Evolutionary conservation across 2,797 vertebrate species (phyloP), one percentile per base, ranked within the genome.

Genomic region (Adelosebastes latens): DNA sequence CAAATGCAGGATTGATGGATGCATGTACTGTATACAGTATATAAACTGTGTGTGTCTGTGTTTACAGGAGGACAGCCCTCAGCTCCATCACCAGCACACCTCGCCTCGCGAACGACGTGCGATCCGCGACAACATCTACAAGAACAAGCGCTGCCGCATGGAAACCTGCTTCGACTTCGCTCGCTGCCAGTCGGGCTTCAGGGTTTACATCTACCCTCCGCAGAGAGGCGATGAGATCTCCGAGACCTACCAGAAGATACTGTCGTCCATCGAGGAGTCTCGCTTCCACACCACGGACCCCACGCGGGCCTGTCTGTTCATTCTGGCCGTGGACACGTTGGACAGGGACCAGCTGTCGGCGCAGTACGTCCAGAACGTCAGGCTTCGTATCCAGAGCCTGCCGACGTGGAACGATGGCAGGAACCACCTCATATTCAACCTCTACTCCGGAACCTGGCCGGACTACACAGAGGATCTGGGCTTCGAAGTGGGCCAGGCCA

Each of bases 361-460:
- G 25, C 96, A 96, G 80, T 97, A 94, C 6, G 89, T 96, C 56
- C 95, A 96, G 80, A 95, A 95, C 11, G 92, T 94, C 63, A 79
- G 91, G 67, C 69, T 93, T 24, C 94, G 95, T 6, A 95, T 97
- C 83, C 96, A 96, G 84, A 95, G 87, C 87, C 89, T 96, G 64
- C 95, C 96, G 0, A 92, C 92, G 10, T 96, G 96, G 96, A 96
- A 95, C 39, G 95, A 96, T 32, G 96, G 96, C 72, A 93, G 93
- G 88, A 97, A 97, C 88, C 96, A 96, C 90, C 93, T 97, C 64
- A 94, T 97, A 34, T 97, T 97, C 84, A 97, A 97, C 89, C 94
- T 97, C 29, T 97, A 97, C 89, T 96, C 96, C 0, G 96, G 96
- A 20, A 96, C 95, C 6, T 97, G 96, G 96, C 96, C 96, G 1